Percentiles rank a stretch among this genome's conserved stretches.
These are phyloP conservation scores for Prietella phreatophila DNA, from an alignment of 2,113 vertebrate genomes.

Conservation along the genomic window DNA sequence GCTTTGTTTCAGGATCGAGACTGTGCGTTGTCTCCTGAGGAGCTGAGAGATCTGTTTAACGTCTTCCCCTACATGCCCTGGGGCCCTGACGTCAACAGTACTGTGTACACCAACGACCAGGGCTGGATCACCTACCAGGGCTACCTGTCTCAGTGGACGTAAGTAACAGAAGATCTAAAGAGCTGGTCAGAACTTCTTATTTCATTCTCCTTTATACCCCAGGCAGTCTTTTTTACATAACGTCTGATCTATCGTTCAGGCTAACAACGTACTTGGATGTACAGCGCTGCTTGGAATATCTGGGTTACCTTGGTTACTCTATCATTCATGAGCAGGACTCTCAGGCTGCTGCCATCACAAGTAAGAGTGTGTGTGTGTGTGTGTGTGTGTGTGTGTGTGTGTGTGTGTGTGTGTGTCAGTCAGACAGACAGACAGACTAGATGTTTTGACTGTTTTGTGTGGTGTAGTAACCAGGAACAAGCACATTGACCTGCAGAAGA, in stretches of 20 bases:
- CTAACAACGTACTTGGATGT: conserved; percentile 95
- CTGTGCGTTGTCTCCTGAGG: conserved; percentile 91
- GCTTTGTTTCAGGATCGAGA: conserved; percentile 85
- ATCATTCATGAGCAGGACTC: conserved; percentile 97
- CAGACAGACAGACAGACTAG: too few species aligned
- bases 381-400: not conserved
- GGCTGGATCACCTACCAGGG: conserved; percentile 99
- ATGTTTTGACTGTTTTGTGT: not conserved
- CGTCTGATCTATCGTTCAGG: conserved; percentile 65
- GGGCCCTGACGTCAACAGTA: conserved; percentile 97
- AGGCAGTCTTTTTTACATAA: not conserved
- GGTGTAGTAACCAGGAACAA: conserved; percentile 92
- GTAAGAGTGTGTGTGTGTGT: conserved; percentile 62
- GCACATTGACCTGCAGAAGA: conserved; percentile 97
- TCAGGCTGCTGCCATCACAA: conserved; percentile 91
- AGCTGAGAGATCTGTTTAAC: conserved; percentile 95
- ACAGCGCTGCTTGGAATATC: conserved; percentile 93
- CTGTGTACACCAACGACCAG: conserved; percentile 91
- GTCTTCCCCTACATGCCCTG: conserved; percentile 98
- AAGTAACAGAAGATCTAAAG: conserved; percentile 65
- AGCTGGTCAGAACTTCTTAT: not conserved
- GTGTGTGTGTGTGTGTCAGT: not conserved
- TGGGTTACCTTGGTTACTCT: conserved; percentile 95
- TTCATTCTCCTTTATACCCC: not conserved
- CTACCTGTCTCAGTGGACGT: conserved; percentile 99